Conservation (phyloP, 2,888 invertebrate species). For the Tenthredo distinguenda region DNA sequence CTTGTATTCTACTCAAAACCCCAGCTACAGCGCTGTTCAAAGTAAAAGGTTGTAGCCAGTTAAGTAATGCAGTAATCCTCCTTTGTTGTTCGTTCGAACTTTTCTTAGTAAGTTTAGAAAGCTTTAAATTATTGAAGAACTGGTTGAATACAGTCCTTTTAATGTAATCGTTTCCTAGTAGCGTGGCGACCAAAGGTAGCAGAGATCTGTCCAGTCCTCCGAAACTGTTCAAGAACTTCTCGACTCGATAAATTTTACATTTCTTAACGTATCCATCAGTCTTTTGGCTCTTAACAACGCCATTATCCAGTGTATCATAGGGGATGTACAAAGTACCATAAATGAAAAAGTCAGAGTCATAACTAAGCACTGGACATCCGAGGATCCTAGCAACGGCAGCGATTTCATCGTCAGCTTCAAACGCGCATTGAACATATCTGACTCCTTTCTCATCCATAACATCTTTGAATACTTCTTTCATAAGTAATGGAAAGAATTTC, state of each 20-base stretch:
- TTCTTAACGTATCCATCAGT: constrained; percentile 78
- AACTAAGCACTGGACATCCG: constrained; percentile 92
- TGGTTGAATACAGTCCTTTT: constrained; percentile 83
- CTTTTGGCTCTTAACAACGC: constrained; percentile 65
- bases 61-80: constrained; percentile 85
- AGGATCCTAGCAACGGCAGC: constrained; percentile 89
- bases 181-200: constrained; percentile 89
- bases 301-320: constrained; percentile 83
- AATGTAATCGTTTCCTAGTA: constrained; percentile 95
- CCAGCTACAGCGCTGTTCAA: constrained; percentile 85
- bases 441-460: constrained; percentile 84
- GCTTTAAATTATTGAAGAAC: constrained; percentile 85
- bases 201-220: constrained; percentile 84
- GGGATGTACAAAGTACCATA: constrained; percentile 92
- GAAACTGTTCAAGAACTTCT: constrained; percentile 84
- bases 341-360: constrained; percentile 97
- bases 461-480: constrained; percentile 87
- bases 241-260: constrained; percentile 87
- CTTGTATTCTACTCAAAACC: constrained; percentile 83
- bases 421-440: constrained; percentile 86
- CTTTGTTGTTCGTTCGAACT: constrained; percentile 83
- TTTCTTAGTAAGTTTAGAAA: constrained; percentile 79
- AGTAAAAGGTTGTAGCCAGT: constrained; percentile 88
- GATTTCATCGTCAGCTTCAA: constrained; percentile 94
- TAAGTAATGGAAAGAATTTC: constrained; percentile 87